phyloP scores from a whole-genome alignment of 2,888 invertebrate genomes.

The Temnothorax unifasciatus region DNA sequence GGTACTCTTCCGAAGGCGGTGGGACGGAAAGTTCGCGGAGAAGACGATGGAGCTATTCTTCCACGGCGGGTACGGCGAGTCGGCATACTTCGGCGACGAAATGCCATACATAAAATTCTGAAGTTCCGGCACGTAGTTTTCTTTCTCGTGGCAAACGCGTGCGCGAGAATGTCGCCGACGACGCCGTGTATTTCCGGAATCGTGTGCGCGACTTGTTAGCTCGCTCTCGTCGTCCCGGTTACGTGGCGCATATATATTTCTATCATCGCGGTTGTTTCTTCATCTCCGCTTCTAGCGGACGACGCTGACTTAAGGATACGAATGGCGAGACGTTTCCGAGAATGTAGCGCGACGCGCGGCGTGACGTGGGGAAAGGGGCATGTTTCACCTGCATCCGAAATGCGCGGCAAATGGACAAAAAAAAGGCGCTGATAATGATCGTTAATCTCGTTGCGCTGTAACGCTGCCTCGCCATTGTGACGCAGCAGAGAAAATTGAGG shows the following conservation, averaged over 20 bases:
- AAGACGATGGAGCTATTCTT: conserved; percentile 74
- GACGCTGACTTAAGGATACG: conserved; percentile 39
- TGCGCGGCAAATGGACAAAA: not conserved
- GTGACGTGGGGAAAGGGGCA: not conserved
- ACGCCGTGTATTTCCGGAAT: conserved; percentile 59
- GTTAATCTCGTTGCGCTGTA: conserved; percentile 6
- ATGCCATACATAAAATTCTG: conserved; percentile 82
- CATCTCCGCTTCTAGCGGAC: conserved; percentile 26
- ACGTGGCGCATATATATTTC: conserved; percentile 51
- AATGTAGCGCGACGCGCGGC: not conserved
- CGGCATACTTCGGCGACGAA: conserved; percentile 77
- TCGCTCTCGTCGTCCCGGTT: conserved; percentile 29
- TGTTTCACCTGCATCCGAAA: conserved; percentile 3
- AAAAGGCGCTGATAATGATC: not conserved
- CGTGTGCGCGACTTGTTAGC: conserved; percentile 67
- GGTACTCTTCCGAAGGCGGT: conserved; percentile 70
- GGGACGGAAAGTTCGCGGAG: conserved; percentile 63
- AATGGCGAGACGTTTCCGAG: conserved; percentile 27
- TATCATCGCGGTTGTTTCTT: conserved; percentile 53
- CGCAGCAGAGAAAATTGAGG: not conserved
- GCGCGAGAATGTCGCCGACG: conserved; percentile 50
- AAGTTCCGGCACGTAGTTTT: conserved; percentile 78
- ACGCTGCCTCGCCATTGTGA: not conserved
- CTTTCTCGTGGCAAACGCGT: conserved; percentile 62
- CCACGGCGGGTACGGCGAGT: conserved; percentile 63